Conservation (phyloP, 2,113 vertebrate species). For the Eulacestoma nigropectus region DNA sequence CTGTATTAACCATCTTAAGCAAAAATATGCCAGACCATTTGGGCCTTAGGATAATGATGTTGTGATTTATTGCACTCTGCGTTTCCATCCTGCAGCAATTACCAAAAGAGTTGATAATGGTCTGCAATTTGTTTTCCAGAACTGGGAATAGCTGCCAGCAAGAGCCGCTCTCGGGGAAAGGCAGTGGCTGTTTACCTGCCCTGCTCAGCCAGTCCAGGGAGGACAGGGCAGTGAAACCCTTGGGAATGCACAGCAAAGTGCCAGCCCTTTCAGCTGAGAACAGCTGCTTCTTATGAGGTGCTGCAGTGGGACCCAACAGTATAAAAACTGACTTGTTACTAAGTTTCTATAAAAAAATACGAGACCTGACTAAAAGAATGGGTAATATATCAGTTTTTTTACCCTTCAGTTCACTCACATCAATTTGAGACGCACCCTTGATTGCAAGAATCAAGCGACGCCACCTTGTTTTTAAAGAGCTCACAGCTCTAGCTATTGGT, state of each 20-base stretch:
- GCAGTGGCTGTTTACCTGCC: neutral
- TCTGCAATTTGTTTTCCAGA: constrained; percentile 54
- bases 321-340: neutral
- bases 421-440: neutral
- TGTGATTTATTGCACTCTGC: constrained; percentile 39
- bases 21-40: constrained; percentile 24
- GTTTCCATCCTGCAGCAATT: constrained; percentile 46
- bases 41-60: constrained; percentile 26
- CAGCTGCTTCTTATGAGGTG: neutral
- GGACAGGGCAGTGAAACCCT: neutral
- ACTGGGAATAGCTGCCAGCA: neutral
- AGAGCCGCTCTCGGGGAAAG: neutral
- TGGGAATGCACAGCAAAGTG: neutral
- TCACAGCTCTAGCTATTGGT: neutral
- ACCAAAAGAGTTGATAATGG: constrained; percentile 58
- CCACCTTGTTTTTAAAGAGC: neutral
- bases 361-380: neutral
- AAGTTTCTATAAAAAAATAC: neutral
- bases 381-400: neutral
- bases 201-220: neutral
- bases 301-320: neutral
- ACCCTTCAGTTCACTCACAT: neutral
- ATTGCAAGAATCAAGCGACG: neutral
- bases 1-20: neutral
- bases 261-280: neutral